Conservation (phyloP, 1,140 invertebrate species). For the Arion vulgaris region DNA sequence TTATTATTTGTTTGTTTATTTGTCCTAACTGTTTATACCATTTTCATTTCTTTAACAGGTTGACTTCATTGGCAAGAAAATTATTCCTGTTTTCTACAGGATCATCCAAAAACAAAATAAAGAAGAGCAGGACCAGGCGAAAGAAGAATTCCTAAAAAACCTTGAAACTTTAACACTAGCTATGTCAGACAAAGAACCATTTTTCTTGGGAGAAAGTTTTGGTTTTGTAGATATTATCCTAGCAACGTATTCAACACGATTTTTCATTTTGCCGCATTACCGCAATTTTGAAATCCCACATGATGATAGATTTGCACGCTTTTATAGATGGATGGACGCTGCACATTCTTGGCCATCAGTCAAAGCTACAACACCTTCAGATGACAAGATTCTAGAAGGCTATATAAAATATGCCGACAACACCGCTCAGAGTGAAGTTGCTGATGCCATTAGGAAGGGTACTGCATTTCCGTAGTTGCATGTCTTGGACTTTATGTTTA, state of each 20-base stretch:
- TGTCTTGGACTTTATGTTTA: background rate
- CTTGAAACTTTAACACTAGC: constrained; percentile 41
- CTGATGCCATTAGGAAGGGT: constrained; percentile 50
- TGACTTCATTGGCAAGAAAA: background rate
- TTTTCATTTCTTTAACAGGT: background rate
- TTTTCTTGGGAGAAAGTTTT: constrained; percentile 40
- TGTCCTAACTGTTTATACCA: no score
- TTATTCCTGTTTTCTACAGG: background rate
- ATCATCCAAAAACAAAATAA: constrained; percentile 36
- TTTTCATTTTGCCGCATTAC: constrained; percentile 48
- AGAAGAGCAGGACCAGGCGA: constrained; percentile 48
- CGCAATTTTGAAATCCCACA: constrained; percentile 53
- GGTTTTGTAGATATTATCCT: background rate
- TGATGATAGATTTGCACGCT: constrained; percentile 40
- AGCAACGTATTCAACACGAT: constrained; percentile 49
- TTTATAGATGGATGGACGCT: constrained; percentile 53
- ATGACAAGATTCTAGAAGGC: constrained; percentile 21
- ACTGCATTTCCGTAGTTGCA: constrained; percentile 40
- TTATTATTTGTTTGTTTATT: no score
- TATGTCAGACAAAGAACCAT: constrained; percentile 49
- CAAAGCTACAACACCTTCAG: background rate
- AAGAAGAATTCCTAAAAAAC: constrained; percentile 44
- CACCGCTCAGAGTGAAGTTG: constrained; percentile 49
- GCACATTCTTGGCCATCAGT: constrained; percentile 40
- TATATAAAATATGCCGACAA: constrained; percentile 55